phyloP scores from a whole-genome alignment of 2,113 vertebrate species.

The Hippocampus zosterae region DNA sequence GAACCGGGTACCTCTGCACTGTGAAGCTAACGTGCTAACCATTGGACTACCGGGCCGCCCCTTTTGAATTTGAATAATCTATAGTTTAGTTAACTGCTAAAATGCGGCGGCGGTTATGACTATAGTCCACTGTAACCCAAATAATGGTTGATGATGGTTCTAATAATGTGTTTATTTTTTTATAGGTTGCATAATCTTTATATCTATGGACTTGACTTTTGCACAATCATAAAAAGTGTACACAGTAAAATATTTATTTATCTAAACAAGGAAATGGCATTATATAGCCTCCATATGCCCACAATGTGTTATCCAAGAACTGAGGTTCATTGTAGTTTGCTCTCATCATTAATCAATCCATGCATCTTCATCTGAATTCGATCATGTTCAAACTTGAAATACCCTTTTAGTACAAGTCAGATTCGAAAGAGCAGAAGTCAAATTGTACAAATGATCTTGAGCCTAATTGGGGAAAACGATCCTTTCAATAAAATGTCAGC shows the following conservation, averaged over 20 bases:
- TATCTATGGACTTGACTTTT: background rate
- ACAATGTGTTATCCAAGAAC: background rate
- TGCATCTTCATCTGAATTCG: background rate
- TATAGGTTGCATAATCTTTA: background rate
- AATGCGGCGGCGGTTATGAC: background rate
- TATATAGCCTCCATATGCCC: background rate
- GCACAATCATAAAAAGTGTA: background rate
- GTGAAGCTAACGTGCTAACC: too few species aligned
- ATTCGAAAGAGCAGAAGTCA: background rate
- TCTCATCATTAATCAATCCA: background rate
- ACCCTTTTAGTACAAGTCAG: background rate
- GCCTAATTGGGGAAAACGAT: conserved; percentile 9
- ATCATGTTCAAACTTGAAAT: background rate
- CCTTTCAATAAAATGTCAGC: background rate
- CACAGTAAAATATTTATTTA: background rate
- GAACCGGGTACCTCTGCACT: too few species aligned
- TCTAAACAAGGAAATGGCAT: background rate
- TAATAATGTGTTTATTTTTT: background rate
- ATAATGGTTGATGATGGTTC: background rate
- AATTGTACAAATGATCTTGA: background rate
- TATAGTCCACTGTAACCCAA: background rate
- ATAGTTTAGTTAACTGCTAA: background rate
- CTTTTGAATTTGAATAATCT: background rate
- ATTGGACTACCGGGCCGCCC: background rate
- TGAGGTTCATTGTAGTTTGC: background rate